Evolutionary conservation across 92 coral and sea anemone genomes (phyloP).

Genomic region (Epizoanthus stellaris): DNA sequence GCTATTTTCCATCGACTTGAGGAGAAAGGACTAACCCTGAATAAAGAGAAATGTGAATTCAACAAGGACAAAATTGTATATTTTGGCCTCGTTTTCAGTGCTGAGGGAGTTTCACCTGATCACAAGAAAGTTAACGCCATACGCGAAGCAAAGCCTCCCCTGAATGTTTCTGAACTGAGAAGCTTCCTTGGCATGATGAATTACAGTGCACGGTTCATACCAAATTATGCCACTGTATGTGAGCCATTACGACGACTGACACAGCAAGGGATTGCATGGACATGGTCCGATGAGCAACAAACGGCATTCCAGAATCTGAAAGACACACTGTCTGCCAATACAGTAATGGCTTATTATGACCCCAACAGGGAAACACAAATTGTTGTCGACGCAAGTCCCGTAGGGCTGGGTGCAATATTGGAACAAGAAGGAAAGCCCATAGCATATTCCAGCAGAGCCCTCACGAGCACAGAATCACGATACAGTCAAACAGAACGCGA

Average conservation of each 20-base stretch:
- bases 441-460: conserved; percentile 47
- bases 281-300: too few relatives aligned
- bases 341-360: too few relatives aligned
- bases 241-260: too few relatives aligned
- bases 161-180: not conserved
- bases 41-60: too few relatives aligned
- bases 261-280: too few relatives aligned
- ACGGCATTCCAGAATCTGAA: too few relatives aligned
- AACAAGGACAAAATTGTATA: not conserved
- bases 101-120: conserved; percentile 23
- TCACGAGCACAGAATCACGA: conserved; percentile 42
- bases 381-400: not conserved
- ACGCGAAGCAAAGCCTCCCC: not conserved
- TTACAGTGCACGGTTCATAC: not conserved
- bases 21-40: too few relatives aligned
- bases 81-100: conserved; percentile 26
- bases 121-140: conserved; percentile 10
- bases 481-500: too few relatives aligned
- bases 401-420: conserved; percentile 58
- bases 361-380: too few relatives aligned
- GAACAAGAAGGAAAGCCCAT: conserved; percentile 69
- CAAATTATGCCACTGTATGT: too few relatives aligned
- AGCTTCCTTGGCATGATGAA: conserved; percentile 27
- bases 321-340: too few relatives aligned
- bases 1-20: too few relatives aligned